A percentile compares a stretch with the other conserved stretches of the same genome.
Evolutionary conservation across 1,140 invertebrate species (phyloP).

Genomic region (Pseudomyrmex sp.): DNA sequence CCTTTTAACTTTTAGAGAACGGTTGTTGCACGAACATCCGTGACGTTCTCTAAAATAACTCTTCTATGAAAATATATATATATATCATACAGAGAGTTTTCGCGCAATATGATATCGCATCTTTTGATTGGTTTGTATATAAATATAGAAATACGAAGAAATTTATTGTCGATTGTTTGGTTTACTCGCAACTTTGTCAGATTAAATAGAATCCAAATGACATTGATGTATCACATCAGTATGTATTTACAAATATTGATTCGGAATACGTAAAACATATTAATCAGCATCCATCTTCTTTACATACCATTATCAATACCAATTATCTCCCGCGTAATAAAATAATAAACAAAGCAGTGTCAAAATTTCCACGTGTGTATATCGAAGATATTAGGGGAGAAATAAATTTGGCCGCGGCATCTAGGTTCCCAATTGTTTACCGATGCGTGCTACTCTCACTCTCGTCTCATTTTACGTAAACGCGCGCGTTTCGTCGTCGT

Average conservation of each 20-base stretch:
- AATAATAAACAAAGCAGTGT: neutral
- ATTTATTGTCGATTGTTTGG: neutral
- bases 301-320: no score
- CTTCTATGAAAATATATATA: neutral
- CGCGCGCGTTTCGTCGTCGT: neutral
- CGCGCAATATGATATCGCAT: neutral
- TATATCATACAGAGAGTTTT: no score
- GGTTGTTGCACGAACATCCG: neutral
- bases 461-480: conserved; percentile 50
- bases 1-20: neutral
- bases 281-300: neutral
- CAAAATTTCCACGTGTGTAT: neutral
- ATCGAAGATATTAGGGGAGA: neutral
- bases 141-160: neutral
- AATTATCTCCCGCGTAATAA: neutral
- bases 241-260: neutral
- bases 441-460: conserved; percentile 8
- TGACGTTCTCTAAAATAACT: neutral
- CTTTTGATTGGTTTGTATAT: neutral
- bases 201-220: conserved; percentile 1
- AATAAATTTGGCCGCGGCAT: conserved; percentile 15
- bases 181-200: neutral
- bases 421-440: neutral
- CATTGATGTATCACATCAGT: neutral
- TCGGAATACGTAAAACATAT: neutral